Conservation (phyloP, 2,888 invertebrate species). For the Suillia variegata region DNA sequence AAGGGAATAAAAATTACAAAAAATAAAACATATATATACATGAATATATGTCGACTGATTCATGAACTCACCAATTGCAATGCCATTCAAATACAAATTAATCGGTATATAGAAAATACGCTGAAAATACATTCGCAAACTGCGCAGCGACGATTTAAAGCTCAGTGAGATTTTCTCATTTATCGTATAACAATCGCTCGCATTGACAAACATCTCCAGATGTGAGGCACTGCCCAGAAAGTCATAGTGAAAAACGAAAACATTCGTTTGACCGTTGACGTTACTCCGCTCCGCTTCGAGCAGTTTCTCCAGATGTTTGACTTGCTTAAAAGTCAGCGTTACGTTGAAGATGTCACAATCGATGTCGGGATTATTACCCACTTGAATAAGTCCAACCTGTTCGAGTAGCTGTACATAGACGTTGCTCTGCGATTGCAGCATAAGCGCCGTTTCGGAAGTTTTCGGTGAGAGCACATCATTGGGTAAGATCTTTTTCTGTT, state of each 20-base stretch:
- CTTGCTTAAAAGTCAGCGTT: conserved; percentile 46
- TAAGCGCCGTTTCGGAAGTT: conserved; percentile 45
- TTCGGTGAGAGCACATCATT: conserved; percentile 38
- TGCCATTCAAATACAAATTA: conserved; percentile 59
- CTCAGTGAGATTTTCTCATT: conserved; percentile 62
- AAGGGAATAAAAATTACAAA: background rate
- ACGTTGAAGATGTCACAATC: conserved; percentile 56
- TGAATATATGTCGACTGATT: background rate
- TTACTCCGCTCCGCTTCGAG: conserved; percentile 31
- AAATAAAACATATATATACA: no score
- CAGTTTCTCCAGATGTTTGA: conserved; percentile 43
- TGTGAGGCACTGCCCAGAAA: conserved; percentile 54
- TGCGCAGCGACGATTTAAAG: conserved; percentile 61
- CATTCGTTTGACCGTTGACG: conserved; percentile 1
- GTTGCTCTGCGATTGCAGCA: conserved; percentile 55
- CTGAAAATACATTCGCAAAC: conserved; percentile 61
- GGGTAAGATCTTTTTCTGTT: conserved; percentile 35
- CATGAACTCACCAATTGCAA: conserved; percentile 49
- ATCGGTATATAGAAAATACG: conserved; percentile 61
- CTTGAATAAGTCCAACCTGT: conserved; percentile 55
- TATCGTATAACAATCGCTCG: conserved; percentile 50
- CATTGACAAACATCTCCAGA: conserved; percentile 44
- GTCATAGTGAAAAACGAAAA: conserved; percentile 46
- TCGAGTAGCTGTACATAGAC: conserved; percentile 54
- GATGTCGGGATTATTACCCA: conserved; percentile 50